A percentile compares a stretch with the other conserved stretches of the same genome.
These are phyloP conservation scores for Erpobdella octoculata DNA, from an alignment of 2,888 invertebrate species.

Conservation along the genomic window DNA sequence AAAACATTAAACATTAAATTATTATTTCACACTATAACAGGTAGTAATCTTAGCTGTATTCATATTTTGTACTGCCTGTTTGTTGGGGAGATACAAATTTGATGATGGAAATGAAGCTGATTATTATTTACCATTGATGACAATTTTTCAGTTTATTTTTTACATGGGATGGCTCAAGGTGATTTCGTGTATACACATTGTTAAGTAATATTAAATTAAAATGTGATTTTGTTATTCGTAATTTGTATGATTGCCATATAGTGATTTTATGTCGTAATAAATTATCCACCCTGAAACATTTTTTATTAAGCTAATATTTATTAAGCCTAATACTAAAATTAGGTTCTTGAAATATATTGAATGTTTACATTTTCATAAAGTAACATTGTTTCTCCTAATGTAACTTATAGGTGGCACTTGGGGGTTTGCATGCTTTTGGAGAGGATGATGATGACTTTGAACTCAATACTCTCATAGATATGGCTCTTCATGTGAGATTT, in stretches of 20 bases:
- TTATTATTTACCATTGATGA: constrained; percentile 19
- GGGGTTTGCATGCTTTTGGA: constrained; percentile 22
- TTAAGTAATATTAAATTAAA: neutral
- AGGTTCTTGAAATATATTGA: too few relatives aligned
- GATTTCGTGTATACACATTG: neutral
- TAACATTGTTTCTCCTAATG: too few relatives aligned
- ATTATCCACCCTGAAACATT: too few relatives aligned
- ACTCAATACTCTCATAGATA: constrained; percentile 23
- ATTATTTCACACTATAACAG: neutral
- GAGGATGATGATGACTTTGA: constrained; percentile 32
- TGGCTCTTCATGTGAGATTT: constrained; percentile 19
- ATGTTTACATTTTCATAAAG: too few relatives aligned
- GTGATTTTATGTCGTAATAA: too few relatives aligned
- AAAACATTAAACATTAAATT: neutral
- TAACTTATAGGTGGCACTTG: constrained; percentile 23
- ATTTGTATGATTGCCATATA: too few relatives aligned
- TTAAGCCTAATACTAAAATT: too few relatives aligned
- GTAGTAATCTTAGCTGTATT: constrained; percentile 24
- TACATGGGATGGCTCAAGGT: constrained; percentile 31
- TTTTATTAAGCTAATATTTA: too few relatives aligned
- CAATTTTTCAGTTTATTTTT: constrained; percentile 22
- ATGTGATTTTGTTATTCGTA: too few relatives aligned
- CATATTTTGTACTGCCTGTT: constrained; percentile 11
- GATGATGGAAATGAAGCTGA: constrained; percentile 10
- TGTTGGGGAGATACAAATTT: constrained; percentile 21